Evolutionary conservation across 2,888 invertebrate species (phyloP).

Genomic region (Conistra vaccinii): DNA sequence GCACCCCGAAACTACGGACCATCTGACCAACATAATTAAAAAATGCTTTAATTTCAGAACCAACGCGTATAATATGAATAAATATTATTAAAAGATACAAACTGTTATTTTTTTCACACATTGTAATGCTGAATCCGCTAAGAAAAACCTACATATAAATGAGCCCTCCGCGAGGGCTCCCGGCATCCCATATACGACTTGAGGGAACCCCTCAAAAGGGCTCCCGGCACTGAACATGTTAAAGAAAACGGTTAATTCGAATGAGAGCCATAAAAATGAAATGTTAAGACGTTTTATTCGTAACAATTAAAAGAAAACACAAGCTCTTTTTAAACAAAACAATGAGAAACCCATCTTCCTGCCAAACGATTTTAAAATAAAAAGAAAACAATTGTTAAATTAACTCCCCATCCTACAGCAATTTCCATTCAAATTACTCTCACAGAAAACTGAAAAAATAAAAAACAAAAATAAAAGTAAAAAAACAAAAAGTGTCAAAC

Average conservation of each 20-base stretch:
- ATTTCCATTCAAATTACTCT: slow-evolving; percentile 42
- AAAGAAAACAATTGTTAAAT: slow-evolving; percentile 1
- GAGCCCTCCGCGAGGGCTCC: too few species aligned
- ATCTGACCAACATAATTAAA: too few species aligned
- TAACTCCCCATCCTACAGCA: neutral
- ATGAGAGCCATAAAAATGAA: neutral
- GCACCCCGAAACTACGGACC: too few species aligned
- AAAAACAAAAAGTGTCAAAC: slow-evolving; percentile 49
- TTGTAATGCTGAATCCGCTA: too few species aligned
- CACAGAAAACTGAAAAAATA: slow-evolving; percentile 32
- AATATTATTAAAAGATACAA: too few species aligned
- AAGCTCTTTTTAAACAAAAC: neutral
- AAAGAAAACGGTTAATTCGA: neutral
- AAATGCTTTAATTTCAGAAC: too few species aligned
- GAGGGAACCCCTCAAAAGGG: too few species aligned
- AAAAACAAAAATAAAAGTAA: slow-evolving; percentile 20
- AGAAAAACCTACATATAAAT: too few species aligned
- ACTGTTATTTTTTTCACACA: too few species aligned
- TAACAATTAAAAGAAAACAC: neutral
- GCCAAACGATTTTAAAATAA: slow-evolving; percentile 20
- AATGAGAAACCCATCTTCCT: neutral
- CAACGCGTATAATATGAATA: too few species aligned
- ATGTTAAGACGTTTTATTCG: neutral
- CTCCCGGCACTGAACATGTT: neutral
- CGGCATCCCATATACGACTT: too few species aligned